These are phyloP conservation scores for Lepidonotus clava DNA, from an alignment of 2,888 invertebrate species.

Conservation along the genomic window DNA sequence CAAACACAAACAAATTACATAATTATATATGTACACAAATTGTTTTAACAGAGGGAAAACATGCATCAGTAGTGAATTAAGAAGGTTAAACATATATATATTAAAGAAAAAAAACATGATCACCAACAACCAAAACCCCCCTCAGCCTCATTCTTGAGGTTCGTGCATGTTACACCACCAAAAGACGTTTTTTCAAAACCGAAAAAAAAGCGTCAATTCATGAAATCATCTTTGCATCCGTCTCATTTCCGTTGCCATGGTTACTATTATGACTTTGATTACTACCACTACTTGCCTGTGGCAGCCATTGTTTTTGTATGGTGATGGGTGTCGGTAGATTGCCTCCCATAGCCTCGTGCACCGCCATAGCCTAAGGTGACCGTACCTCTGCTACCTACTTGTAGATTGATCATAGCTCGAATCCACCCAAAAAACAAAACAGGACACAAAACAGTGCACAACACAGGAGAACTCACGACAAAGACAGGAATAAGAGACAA, in stretches of 20 bases:
- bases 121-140: background rate
- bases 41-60: background rate
- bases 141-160: constrained; percentile 11
- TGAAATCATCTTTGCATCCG: constrained; percentile 38
- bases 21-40: background rate
- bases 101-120: background rate
- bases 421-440: constrained; percentile 21
- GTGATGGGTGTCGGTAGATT: constrained; percentile 35
- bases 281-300: background rate
- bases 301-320: constrained; percentile 16
- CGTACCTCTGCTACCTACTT: constrained; percentile 30
- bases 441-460: background rate
- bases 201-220: background rate
- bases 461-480: background rate
- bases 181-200: too few species aligned
- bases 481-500: background rate
- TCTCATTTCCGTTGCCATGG: constrained; percentile 49
- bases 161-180: too few species aligned
- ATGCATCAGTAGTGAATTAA: background rate
- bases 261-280: background rate
- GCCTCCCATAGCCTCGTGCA: constrained; percentile 40
- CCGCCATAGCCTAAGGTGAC: background rate
- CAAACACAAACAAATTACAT: background rate
- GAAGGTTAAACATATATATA: background rate
- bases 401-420: background rate